phyloP scores from a whole-genome alignment of 2,888 invertebrate genomes.

The Parthenolecanium corni region DNA sequence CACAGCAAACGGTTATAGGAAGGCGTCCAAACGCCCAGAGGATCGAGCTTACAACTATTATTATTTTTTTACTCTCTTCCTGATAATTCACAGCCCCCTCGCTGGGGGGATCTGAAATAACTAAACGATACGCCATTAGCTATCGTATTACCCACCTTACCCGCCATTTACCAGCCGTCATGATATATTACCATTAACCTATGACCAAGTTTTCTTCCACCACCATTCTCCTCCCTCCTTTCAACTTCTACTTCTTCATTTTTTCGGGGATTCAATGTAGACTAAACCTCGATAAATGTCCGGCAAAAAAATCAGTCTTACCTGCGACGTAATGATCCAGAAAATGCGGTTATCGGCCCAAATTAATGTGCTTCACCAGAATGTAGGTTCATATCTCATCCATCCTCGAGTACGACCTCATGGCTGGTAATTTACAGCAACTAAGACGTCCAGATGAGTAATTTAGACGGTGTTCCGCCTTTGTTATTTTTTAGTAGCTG shows the following conservation, averaged over 20 bases:
- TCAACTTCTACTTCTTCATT: no score
- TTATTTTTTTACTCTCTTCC: conserved; percentile 14
- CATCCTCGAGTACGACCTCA: no score
- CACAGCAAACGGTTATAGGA: background rate
- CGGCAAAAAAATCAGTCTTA: background rate
- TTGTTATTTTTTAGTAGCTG: no score
- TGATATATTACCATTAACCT: conserved; percentile 25
- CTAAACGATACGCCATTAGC: conserved; percentile 20
- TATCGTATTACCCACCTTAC: conserved; percentile 15
- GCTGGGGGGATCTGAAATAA: conserved; percentile 12
- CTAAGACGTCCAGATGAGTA: no score
- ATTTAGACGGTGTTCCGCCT: no score
- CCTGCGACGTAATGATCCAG: conserved; percentile 20
- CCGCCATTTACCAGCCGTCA: background rate
- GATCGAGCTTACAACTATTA: conserved; percentile 14
- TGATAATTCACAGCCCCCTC: conserved; percentile 14
- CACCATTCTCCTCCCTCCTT: background rate
- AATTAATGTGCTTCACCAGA: no score
- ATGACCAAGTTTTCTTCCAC: conserved; percentile 14
- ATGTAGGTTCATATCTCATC: no score
- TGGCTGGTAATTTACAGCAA: no score
- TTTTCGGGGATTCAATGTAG: no score
- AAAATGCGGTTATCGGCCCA: conserved; percentile 10
- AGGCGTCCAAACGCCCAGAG: background rate
- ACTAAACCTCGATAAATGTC: no score